Base-by-base conservation (phyloP, 2,113 vertebrate genomes). In the Procavia capensis region DNA sequence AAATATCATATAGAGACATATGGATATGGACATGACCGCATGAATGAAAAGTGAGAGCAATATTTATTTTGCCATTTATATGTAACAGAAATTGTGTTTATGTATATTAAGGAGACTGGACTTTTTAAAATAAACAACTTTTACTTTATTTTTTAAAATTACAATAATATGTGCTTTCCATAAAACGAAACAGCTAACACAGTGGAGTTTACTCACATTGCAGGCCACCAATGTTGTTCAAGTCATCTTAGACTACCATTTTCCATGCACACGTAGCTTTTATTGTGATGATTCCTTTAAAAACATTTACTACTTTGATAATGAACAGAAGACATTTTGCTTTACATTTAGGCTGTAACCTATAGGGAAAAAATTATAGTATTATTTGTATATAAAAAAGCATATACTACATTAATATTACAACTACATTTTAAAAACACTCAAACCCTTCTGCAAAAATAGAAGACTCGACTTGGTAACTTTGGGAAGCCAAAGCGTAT, bases 81-180 rank as follows among this genome's bases (percentile, higher is more conserved):
- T 83, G 72, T 61, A 72, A 92, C 94, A 59, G 36, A 88, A 43
- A 89, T 25, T 70, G 29, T 36, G 25, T 57, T 85, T 86, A 61
- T 34, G 59, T 57, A 88, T 68, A 70, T 59, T 66, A 94, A 83
- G 88, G 43, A 95, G 17, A 93, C 2, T 59, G 64, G 45, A 43
- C 31, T 9, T 68, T 88, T 94, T 93, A 20, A 8, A 87, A 31
- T 82, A 80, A 47, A n/a, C 79, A 90, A 75, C 47, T 84, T 92
- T 93, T 94, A 76, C 68, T 83, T 89, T 84, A 80, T 81, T 85
- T 87, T 91, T 84, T 61, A 34, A 72, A 88, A 36, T 75, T 80
- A 89, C n/a, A 87, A 34, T 68, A 36, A 86, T n/a, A 74, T 41
- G 2, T 13, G 8, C 74, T 82, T 2, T 54, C 10, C 47, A 76